Percentiles rank a stretch among this genome's conserved stretches.
Conservation (phyloP, 2,113 vertebrate species). For the Mesembrinibis cayennensis region DNA sequence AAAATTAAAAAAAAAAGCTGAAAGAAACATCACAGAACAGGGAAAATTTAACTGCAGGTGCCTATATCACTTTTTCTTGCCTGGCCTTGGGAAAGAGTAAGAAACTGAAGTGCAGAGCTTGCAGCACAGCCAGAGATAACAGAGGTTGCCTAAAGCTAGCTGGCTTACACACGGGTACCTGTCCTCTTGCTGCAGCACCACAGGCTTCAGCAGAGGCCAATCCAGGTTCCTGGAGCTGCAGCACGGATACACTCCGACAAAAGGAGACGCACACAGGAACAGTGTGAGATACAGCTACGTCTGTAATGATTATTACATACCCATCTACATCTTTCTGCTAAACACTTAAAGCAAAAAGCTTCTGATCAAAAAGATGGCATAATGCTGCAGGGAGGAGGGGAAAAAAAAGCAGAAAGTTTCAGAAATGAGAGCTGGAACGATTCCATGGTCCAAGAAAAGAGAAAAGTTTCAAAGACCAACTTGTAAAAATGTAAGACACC, state of each 20-base stretch:
- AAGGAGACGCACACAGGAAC: neutral
- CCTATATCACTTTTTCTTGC: neutral
- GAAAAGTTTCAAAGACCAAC: neutral
- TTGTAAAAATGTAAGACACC: neutral
- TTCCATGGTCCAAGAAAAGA: neutral
- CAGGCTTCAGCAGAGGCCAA: neutral
- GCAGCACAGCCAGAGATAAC: neutral
- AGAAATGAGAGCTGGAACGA: neutral
- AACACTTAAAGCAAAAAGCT: neutral
- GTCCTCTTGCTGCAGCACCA: neutral
- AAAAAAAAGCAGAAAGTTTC: neutral
- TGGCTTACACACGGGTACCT: neutral
- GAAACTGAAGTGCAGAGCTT: neutral
- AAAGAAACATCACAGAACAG: neutral
- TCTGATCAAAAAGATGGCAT: neutral
- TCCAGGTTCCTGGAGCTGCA: neutral
- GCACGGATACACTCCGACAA: neutral
- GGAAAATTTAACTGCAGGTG: neutral
- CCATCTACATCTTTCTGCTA: neutral
- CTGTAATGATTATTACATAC: neutral
- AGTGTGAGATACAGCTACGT: neutral
- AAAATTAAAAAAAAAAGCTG: neutral
- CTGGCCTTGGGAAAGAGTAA: neutral
- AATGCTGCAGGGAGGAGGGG: neutral
- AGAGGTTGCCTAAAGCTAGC: neutral